A percentile compares a stretch with the other conserved stretches of the same genome.
These are phyloP conservation scores for Drosophila paracracens DNA, from an alignment of 2,888 invertebrate genomes.

Conservation along the genomic window DNA sequence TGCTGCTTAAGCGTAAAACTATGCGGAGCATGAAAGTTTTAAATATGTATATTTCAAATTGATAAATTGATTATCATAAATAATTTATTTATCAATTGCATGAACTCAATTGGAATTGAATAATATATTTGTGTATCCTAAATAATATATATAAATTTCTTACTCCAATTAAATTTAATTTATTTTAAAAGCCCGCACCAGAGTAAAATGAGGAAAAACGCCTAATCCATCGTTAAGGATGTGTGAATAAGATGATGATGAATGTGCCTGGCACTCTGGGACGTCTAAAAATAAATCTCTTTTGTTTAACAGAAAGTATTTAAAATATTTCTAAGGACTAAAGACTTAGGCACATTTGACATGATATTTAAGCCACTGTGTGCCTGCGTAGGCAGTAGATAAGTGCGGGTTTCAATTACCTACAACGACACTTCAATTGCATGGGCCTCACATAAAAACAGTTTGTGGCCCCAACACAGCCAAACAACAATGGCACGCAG, in stretches of 20 bases:
- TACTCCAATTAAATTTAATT: background rate
- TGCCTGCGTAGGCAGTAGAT: constrained; percentile 34
- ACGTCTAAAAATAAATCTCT: background rate
- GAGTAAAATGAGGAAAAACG: background rate
- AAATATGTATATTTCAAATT: background rate
- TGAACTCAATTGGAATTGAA: background rate
- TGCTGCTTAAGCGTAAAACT: background rate
- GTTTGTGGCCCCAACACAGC: constrained; percentile 58
- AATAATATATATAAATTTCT: background rate
- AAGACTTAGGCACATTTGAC: constrained; percentile 1
- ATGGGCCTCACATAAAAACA: constrained; percentile 65
- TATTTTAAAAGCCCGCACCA: background rate
- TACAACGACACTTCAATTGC: constrained; percentile 56
- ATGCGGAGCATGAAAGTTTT: background rate
- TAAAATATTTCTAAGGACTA: background rate
- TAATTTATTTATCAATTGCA: background rate
- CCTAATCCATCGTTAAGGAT: background rate
- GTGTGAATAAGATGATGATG: background rate
- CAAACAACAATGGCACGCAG: constrained; percentile 27
- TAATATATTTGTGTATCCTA: background rate
- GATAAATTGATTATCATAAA: background rate
- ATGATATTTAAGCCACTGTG: constrained; percentile 44
- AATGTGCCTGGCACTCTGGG: background rate
- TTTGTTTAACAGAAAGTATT: background rate
- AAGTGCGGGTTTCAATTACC: constrained; percentile 44